A percentile compares a stretch with the other conserved stretches of the same genome.
Evolutionary conservation across 2,888 invertebrate species (phyloP).

Genomic region (Drosophila austrosaltans): DNA sequence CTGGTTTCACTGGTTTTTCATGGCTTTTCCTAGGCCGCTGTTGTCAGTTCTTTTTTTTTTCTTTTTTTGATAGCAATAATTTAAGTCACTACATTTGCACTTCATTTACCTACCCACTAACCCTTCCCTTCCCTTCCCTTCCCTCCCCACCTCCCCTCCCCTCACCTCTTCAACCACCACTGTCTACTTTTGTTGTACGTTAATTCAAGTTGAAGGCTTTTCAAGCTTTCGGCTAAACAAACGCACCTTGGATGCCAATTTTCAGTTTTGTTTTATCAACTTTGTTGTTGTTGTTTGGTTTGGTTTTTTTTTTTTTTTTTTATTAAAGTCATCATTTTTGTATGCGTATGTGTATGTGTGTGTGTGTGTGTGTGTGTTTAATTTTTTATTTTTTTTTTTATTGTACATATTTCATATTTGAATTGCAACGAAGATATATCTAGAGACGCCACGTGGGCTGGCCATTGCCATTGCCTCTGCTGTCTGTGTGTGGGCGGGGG

Average conservation of each 20-base stretch:
- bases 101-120: too few relatives aligned
- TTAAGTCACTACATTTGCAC: background rate
- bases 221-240: slow-evolving; percentile 58
- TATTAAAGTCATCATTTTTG: slow-evolving; percentile 17
- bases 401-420: slow-evolving; percentile 26
- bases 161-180: background rate
- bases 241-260: slow-evolving; percentile 73
- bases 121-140: background rate
- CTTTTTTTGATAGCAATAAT: background rate
- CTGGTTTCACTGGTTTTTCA: slow-evolving; percentile 3
- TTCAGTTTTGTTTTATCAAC: slow-evolving; percentile 62
- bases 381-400: slow-evolving; percentile 37
- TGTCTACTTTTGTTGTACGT: slow-evolving; percentile 37
- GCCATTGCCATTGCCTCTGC: slow-evolving; percentile 35
- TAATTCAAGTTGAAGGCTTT: slow-evolving; percentile 72
- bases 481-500: slow-evolving; percentile 16
- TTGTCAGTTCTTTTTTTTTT: too few relatives aligned
- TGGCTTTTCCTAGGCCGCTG: slow-evolving; percentile 3
- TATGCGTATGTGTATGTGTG: slow-evolving; percentile 10
- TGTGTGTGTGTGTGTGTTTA: slow-evolving; percentile 19
- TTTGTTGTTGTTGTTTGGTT: slow-evolving; percentile 24
- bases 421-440: background rate
- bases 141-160: background rate
- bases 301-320: background rate
- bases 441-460: slow-evolving; percentile 56